Evolutionary conservation across 2,113 vertebrate species (phyloP), one percentile per base, ranked within the genome.

Genomic region (Cettia cetti): DNA sequence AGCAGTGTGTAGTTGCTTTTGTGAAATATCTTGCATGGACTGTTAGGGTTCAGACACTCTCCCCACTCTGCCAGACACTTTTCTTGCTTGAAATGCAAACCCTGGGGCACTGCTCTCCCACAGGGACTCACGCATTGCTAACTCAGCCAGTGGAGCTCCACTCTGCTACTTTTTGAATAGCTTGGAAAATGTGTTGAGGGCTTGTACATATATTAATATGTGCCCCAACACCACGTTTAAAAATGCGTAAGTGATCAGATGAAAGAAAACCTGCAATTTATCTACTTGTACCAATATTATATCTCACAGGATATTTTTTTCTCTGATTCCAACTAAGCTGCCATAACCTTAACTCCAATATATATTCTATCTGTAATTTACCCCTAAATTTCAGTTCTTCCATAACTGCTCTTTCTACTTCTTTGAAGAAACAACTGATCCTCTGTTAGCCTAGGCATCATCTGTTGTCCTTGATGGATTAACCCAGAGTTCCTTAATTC

Each of bases 251-350:
- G 18, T 3, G 10, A 83, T 44, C 44, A 89, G 94, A 91, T 37
- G 23, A 89, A 90, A 90, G 54, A 94, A 92, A 87, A 50, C n/a
- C 23, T 49, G 35, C 10, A 74, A 84, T 84, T 93, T 68, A 81
- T 42, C 30, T 65, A 8, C 40, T 87, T 84, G 35, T 87, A 68
- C 64, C 44, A 86, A 66, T 71, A 77, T 64, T 52, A 54, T 69
- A 77, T 72, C 45, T n/a, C 27, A 77, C 27, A 47, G 17, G 45
- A 39, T 56, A 56, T 44, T 82, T 39, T 39, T 60, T 59, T 16
- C 19, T 63, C 44, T 49, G 14, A 60, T 56, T 69, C 33, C 27
- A 57, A 13, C 14, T 52, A 50, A 77, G 40, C 21, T 56, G 23
- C 20, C n/a, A 11, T 20, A 33, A 23, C 52, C 8, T 4, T 31